Evolutionary conservation across 2,888 invertebrate species (phyloP), one percentile per base, ranked within the genome.

Genomic region (Drosophila aldrichi): DNA sequence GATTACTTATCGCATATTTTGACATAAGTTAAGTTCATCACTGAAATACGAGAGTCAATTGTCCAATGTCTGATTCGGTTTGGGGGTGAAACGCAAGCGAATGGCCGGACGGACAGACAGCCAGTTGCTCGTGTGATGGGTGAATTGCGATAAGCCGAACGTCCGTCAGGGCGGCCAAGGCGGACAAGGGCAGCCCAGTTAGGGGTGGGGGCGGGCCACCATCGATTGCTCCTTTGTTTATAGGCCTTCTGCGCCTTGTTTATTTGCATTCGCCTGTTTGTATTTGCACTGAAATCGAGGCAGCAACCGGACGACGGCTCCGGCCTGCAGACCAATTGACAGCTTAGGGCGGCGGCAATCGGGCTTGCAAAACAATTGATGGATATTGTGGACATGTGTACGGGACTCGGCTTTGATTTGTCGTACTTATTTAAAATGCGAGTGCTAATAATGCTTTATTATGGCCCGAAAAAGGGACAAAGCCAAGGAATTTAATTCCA

Each of bases 1-100:
- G 90, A 91, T 90, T 90, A 90, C 91, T 90, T 91, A 91, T 91
- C 90, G 90, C 89, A 91, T 91, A 90, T 90, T 90, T 89, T 90
- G 91, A 91, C 91, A 88, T 88, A 88, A 88, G 88, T 89, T 88
- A 88, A 88, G 88, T 90, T 90, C 90, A 89, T 88, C 90, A 90
- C 79, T 82, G 90, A 88, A 90, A 90, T 88, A 88, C 86, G 88
- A 89, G 84, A 89, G 88, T 88, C 87, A 88, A 88, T 88, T 89
- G 88, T 82, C 73, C 74, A 65, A 58, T 48, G 75, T 14, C 75
- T 41, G 66, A 51, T 34, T 69, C 43, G 65, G 60, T 36, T 36
- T 61, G 67, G 48, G 52, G 63, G 70, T 67, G 76, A 77, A 89
- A 22, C 48, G 48, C n/a, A 48, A 71, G 60, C 69, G 69, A 79